Percentiles rank a stretch among this genome's conserved stretches.
These are phyloP conservation scores for Cyanistes caeruleus DNA, from an alignment of 2,113 vertebrate species.

Conservation along the genomic window DNA sequence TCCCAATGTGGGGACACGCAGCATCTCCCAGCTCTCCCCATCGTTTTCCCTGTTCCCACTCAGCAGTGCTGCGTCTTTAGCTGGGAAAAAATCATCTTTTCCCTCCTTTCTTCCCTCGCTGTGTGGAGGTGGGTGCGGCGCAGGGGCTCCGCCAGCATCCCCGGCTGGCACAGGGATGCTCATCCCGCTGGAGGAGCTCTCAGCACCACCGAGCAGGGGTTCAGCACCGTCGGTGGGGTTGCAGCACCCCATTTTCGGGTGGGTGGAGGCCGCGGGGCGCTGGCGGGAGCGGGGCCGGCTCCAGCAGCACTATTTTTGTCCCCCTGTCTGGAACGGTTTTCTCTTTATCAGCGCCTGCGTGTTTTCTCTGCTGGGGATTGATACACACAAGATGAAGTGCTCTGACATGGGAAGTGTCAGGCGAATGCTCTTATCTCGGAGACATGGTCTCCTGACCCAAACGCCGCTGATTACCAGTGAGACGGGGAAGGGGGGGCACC, in stretches of 20 bases:
- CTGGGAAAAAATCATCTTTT: background rate
- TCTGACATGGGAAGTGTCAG: slow-evolving; percentile 97
- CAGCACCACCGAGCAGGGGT: accelerated
- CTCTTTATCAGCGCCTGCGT: slow-evolving; percentile 89
- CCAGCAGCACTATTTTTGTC: slow-evolving; percentile 63
- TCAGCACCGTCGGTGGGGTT: accelerated
- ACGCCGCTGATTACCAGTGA: slow-evolving; percentile 77
- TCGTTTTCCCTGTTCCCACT: accelerated
- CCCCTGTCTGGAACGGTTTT: slow-evolving; percentile 77
- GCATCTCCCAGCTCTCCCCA: background rate
- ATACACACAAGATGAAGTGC: slow-evolving; percentile 96
- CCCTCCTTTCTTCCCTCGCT: no score
- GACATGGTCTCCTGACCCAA: slow-evolving; percentile 85
- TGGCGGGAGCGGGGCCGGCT: background rate
- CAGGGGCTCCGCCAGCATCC: background rate
- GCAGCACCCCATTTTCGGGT: background rate
- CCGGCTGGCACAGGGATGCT: background rate
- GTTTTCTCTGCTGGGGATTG: slow-evolving; percentile 96
- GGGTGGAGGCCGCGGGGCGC: background rate
- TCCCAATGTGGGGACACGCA: accelerated
- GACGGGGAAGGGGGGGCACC: background rate
- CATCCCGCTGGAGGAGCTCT: accelerated
- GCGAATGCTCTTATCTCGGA: slow-evolving; percentile 88
- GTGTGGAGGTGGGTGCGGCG: accelerated
- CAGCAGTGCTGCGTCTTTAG: accelerated